Percentiles rank a stretch among this genome's conserved stretches.
Evolutionary conservation across 2,888 invertebrate genomes (phyloP).

Genomic region (Lochmaea crataegi): DNA sequence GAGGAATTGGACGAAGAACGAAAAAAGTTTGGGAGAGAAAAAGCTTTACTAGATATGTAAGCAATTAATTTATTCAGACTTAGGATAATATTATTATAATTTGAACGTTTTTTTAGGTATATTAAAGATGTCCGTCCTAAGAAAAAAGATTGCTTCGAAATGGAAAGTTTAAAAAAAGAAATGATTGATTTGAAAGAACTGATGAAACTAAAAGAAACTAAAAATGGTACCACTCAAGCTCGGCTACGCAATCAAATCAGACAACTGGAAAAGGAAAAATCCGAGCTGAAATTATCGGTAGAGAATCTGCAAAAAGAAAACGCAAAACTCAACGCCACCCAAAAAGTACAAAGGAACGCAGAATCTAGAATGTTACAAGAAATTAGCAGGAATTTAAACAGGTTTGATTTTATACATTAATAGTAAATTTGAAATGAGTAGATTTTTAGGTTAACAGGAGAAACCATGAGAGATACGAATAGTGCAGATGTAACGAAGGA

Average conservation of each 20-base stretch:
- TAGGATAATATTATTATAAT: not conserved
- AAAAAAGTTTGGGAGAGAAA: constrained; percentile 73
- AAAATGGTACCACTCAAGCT: constrained; percentile 78
- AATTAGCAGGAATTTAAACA: constrained; percentile 74
- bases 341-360: constrained; percentile 69
- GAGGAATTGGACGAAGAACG: constrained; percentile 73
- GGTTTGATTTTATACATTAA: constrained; percentile 12
- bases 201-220: constrained; percentile 77
- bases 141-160: constrained; percentile 78
- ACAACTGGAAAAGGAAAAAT: constrained; percentile 77
- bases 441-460: constrained; percentile 24
- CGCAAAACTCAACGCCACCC: constrained; percentile 70
- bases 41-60: constrained; percentile 64
- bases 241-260: constrained; percentile 80
- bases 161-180: constrained; percentile 73
- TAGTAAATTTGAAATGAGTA: not conserved
- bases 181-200: constrained; percentile 75
- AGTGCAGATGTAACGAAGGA: not conserved
- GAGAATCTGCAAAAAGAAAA: constrained; percentile 77
- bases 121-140: constrained; percentile 74
- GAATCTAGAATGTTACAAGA: constrained; percentile 81
- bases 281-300: constrained; percentile 72
- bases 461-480: not conserved
- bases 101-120: constrained; percentile 61
- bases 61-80: constrained; percentile 10